Evolutionary conservation across 1,140 invertebrate genomes (phyloP).

Genomic region (Apis mellifera): Amel_HAv3.1 CM009939.2:10948001-10948500

Average conservation of each 20-base stretch:
- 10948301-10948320: background rate
- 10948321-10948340: background rate
- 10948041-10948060: background rate
- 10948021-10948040: background rate
- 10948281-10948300: background rate
- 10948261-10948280: conserved; percentile 66
- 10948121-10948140: conserved; percentile 19
- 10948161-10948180: background rate
- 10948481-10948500: conserved; percentile 12
- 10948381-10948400: too few species aligned
- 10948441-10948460: too few species aligned
- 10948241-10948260: conserved; percentile 64
- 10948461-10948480: background rate
- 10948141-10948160: conserved; percentile 68
- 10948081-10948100: background rate
- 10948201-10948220: conserved; percentile 68
- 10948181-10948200: background rate
- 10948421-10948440: too few species aligned
- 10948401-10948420: too few species aligned
- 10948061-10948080: background rate
- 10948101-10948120: background rate
- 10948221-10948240: conserved; percentile 10
- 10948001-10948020: background rate
- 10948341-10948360: too few species aligned
- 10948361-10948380: too few species aligned